phyloP scores from a whole-genome alignment of 2,113 vertebrate genomes.

The Tichodroma muraria region DNA sequence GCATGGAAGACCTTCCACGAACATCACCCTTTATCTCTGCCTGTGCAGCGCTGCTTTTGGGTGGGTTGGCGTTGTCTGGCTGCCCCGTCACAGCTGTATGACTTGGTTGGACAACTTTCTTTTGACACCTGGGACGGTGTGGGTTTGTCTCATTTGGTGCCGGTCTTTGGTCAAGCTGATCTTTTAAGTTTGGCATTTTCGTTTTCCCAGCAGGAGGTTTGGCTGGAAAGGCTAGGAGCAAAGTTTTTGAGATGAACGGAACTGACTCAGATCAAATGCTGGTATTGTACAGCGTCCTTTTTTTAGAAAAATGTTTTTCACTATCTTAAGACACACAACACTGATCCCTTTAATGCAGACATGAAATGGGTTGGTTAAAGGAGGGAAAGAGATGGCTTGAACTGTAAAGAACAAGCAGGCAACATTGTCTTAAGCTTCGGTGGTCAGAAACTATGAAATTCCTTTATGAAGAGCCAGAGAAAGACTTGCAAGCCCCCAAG shows the following conservation, averaged over 20 bases:
- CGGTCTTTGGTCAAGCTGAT: background rate
- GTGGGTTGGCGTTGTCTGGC: background rate
- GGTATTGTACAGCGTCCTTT: background rate
- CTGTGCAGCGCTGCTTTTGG: background rate
- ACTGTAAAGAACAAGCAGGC: background rate
- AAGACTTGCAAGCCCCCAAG: background rate
- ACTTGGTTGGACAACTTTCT: background rate
- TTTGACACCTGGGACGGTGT: background rate
- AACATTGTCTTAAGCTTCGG: background rate
- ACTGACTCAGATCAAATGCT: background rate
- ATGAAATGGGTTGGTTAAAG: background rate
- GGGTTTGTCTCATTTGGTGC: background rate
- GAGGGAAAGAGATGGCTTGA: background rate
- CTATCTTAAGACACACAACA: background rate
- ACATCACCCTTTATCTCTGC: accelerated
- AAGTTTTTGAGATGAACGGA: background rate
- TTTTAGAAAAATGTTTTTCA: background rate
- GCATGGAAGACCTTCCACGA: background rate
- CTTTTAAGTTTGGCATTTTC: background rate
- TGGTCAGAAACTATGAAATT: background rate
- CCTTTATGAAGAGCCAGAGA: background rate
- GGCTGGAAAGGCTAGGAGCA: background rate
- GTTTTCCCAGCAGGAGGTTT: background rate
- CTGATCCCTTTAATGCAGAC: background rate
- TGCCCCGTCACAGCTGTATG: background rate